phyloP scores from a whole-genome alignment of 2,888 invertebrate species.

The Pandemis cinnamomeana region DNA sequence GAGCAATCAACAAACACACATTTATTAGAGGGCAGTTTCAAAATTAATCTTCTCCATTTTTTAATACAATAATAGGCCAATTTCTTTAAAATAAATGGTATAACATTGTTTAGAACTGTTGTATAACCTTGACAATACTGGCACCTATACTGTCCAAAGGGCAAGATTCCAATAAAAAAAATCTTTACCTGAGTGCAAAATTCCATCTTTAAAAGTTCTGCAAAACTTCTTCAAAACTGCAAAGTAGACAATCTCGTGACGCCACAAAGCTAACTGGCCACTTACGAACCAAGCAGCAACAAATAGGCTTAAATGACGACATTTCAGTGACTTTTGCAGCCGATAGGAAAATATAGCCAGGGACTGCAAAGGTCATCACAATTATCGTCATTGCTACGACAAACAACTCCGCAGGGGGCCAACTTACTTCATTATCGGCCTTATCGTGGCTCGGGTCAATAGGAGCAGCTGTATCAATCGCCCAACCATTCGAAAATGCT shows the following conservation, averaged over 20 bases:
- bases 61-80: background rate
- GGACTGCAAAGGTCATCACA: constrained; percentile 61
- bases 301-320: constrained; percentile 52
- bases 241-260: constrained; percentile 17
- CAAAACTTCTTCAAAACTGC: constrained; percentile 10
- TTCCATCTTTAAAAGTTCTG: constrained; percentile 44
- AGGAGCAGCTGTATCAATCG: constrained; percentile 76
- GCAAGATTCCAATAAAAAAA: background rate
- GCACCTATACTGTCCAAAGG: background rate
- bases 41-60: background rate
- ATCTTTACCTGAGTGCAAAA: constrained; percentile 47
- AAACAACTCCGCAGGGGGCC: constrained; percentile 80
- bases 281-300: constrained; percentile 11
- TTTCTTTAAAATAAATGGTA: no score
- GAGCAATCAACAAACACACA: background rate
- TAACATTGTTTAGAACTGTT: no score
- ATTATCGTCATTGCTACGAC: constrained; percentile 59
- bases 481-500: constrained; percentile 75
- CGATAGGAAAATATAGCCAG: constrained; percentile 42
- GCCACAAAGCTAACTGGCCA: constrained; percentile 21
- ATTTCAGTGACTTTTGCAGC: constrained; percentile 53
- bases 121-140: background rate
- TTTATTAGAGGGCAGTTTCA: background rate
- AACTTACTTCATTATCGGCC: constrained; percentile 78
- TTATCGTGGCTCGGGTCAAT: constrained; percentile 70